Base-by-base conservation (phyloP, 2,113 vertebrate species). In the Grammomys dolichurus region DNA sequence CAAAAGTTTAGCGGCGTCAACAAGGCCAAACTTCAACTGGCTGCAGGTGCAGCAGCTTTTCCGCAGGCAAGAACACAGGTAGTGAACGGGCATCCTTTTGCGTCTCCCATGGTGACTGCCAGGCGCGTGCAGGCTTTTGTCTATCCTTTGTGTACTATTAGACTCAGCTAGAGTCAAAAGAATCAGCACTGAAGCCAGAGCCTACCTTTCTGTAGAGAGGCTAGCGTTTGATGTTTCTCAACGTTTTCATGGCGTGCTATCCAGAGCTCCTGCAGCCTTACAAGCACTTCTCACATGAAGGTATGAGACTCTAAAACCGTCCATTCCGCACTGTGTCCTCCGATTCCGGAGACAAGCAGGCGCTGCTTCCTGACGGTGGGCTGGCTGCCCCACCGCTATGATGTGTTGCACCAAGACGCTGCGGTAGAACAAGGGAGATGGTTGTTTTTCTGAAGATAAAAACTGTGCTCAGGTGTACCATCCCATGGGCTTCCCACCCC, bases 201-300 rank as follows among this genome's bases (percentile, higher is more conserved):
- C 60, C 93, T 95, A 89, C 90, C 93, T 96, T 94, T 96, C 93
- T 86, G 87, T 75, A 95, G 81, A 86, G 88, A 82, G 73, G 40
- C 28, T 48, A 46, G 72, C 1, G 63, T 97, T 96, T 97, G 97
- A 98, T 97, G 96, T 97, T 97, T 90, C 97, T 93, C 93, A 92
- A 76, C 77, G 10, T 94, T 97, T 97, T 95, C 95, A 86, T 48
- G 90, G 86, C 72, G 19, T 3, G 2, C 91, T 85, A 65, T 88
- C 72, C 92, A 0, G 87, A 95, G 77, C 81, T 94, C 97, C 97
- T 78, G 95, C 95, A 75, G 77, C 90, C 95, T 96, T 84, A 92
- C 93, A 75, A 97, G 93, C 97, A 82, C 96, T 96, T 93, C 85
- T 87, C 88, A 78, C 88, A 80, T 92, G 73, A 97, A 90, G 96